Evolutionary conservation across 2,113 vertebrate species (phyloP).

Genomic region (Corythornis cristatus): DNA sequence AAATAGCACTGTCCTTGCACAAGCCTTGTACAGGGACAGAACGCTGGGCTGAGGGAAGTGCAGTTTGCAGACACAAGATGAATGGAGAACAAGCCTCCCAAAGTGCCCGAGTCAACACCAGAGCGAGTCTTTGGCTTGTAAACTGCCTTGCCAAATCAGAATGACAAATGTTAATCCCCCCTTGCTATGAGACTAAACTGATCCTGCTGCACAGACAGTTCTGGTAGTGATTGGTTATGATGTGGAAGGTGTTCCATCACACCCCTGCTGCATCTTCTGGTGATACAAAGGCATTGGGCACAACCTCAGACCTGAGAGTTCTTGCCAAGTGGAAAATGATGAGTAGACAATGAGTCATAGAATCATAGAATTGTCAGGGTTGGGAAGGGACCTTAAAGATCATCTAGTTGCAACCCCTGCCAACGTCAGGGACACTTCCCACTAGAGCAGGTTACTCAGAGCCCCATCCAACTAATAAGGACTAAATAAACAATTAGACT

Average conservation of each 20-base stretch:
- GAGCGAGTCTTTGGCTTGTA: neutral
- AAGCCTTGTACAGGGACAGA: accelerated
- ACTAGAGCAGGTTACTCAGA: too few species aligned
- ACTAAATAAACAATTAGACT: neutral
- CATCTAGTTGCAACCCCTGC: too few species aligned
- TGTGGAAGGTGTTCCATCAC: neutral
- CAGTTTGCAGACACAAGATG: neutral
- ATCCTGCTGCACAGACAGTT: neutral
- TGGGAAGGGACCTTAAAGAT: too few species aligned
- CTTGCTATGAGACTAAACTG: neutral
- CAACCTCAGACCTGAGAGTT: neutral
- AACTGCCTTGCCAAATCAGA: neutral
- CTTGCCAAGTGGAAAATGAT: neutral
- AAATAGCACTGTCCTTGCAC: neutral
- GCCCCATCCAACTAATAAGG: too few species aligned
- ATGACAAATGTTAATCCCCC: neutral
- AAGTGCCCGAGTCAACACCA: neutral
- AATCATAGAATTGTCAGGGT: too few species aligned
- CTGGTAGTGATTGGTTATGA: neutral
- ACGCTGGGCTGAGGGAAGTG: neutral
- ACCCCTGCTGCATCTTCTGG: neutral
- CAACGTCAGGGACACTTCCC: too few species aligned
- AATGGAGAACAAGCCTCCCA: neutral
- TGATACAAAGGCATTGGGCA: neutral
- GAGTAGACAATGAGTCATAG: neutral